A percentile compares a stretch with the other conserved stretches of the same genome.
phyloP scores from a whole-genome alignment of 2,797 vertebrate species.

The Hemibagrus guttatus region DNA sequence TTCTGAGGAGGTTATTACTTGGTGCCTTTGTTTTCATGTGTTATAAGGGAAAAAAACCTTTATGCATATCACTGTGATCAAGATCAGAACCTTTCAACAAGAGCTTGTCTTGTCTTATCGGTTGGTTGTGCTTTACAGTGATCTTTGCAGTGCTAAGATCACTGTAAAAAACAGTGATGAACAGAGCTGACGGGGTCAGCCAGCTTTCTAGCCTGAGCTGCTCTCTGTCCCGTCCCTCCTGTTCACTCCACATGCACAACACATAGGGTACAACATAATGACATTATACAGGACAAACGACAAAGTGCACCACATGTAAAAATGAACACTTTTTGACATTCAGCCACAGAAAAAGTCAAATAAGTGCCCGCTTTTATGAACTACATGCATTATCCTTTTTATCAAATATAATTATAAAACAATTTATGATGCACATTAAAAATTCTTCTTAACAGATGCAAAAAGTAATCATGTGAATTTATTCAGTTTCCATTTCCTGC shows the following conservation, averaged over 20 bases:
- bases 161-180: not conserved
- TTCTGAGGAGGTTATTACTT: not conserved
- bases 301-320: not conserved
- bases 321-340: not conserved
- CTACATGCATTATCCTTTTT: not conserved
- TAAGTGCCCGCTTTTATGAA: not conserved
- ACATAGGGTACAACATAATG: not conserved
- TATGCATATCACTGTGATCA: not conserved
- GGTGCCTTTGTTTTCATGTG: not conserved
- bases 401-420: not conserved
- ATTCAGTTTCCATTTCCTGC: not conserved
- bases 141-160: not conserved
- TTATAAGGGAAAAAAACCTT: not conserved
- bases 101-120: not conserved
- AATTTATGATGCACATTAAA: not conserved
- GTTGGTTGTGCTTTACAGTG: not conserved
- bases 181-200: not conserved
- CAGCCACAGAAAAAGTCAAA: not conserved
- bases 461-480: not conserved
- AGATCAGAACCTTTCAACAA: not conserved
- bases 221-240: not conserved
- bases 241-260: not conserved
- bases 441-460: not conserved
- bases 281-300: not conserved
- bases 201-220: not conserved